Base-by-base conservation (phyloP, 2,113 vertebrate genomes). In the Vombatus ursinus region DNA sequence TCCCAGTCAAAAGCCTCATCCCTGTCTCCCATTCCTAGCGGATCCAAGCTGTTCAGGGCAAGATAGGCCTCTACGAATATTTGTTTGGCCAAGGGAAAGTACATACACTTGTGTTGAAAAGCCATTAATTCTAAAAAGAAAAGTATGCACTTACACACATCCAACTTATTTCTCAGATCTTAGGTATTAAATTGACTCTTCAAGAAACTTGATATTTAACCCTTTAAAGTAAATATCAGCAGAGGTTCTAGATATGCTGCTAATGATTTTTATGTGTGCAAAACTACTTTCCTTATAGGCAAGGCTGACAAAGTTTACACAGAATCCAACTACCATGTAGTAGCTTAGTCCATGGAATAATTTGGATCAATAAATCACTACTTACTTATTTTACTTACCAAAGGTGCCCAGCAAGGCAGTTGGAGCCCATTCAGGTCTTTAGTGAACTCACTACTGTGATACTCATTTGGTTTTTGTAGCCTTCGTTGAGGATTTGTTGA, bases 401-500 rank as follows among this genome's bases (percentile, higher is more conserved):
- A 95, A 89, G 54, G 23, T 95, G 51, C 57, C 92, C 49, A 90
- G 14, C 0, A 12, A 95, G 57, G 50, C 51, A 93, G 24, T 25
- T 53, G 53, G 50, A 92, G 47, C 84, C 95, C 50, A 92, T 94
- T 92, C 47, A 68, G 3, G 37, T 84, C 96, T 96, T 95, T 92
- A 50, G 44, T 92, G 92, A 89, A 90, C 19, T 95, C 25, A 1
- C 7, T 0, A 93, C 61, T 91, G 1, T 95, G 95, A 90, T 84
- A 77, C 52, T 93, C 90, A 61, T 3, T 19, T 91, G 31, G 68
- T 89, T 8, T 93, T 53, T 77, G 28, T 37, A 84, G 49, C 51
- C 54, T 68, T 94, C 61, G 92, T 51, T 93, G 93, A 93, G 52
- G n/a, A 26, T 22, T 91, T 97, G 50, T 90, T 95, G 93, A 50